phyloP scores from a whole-genome alignment of 2,888 invertebrate species.

The Azorinus chamasolen region DNA sequence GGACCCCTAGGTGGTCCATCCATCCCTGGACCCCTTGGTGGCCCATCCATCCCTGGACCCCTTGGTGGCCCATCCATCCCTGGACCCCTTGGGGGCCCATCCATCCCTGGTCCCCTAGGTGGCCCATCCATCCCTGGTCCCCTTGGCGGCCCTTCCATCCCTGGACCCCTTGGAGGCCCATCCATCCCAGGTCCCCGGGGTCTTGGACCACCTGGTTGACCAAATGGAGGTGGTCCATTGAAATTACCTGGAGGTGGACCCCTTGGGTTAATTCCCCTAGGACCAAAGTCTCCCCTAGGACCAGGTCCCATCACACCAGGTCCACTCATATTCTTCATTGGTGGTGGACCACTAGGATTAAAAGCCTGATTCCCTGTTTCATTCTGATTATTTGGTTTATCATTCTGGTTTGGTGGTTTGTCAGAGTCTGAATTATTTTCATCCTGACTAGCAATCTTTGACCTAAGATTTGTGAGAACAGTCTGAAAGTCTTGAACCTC shows the following conservation, averaged over 20 bases:
- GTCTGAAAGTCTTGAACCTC: constrained; percentile 60
- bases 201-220: constrained; percentile 43
- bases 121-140: constrained; percentile 65
- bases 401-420: background rate
- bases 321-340: constrained; percentile 26
- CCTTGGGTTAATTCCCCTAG: constrained; percentile 49
- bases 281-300: constrained; percentile 56
- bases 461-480: constrained; percentile 53
- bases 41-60: constrained; percentile 22
- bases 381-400: constrained; percentile 11
- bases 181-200: constrained; percentile 34
- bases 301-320: constrained; percentile 51
- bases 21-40: constrained; percentile 51
- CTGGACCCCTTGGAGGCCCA: constrained; percentile 42
- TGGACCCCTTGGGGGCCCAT: constrained; percentile 41
- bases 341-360: constrained; percentile 16
- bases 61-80: no score
- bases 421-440: constrained; percentile 3
- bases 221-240: constrained; percentile 52
- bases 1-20: constrained; percentile 56
- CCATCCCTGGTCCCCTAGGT: constrained; percentile 48
- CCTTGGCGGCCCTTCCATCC: constrained; percentile 47
- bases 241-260: constrained; percentile 58
- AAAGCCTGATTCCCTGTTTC: background rate
- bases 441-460: constrained; percentile 58